Percentiles rank a stretch among this genome's conserved stretches.
phyloP scores from a whole-genome alignment of 2,797 vertebrate genomes.

The Danio aesculapii region DNA sequence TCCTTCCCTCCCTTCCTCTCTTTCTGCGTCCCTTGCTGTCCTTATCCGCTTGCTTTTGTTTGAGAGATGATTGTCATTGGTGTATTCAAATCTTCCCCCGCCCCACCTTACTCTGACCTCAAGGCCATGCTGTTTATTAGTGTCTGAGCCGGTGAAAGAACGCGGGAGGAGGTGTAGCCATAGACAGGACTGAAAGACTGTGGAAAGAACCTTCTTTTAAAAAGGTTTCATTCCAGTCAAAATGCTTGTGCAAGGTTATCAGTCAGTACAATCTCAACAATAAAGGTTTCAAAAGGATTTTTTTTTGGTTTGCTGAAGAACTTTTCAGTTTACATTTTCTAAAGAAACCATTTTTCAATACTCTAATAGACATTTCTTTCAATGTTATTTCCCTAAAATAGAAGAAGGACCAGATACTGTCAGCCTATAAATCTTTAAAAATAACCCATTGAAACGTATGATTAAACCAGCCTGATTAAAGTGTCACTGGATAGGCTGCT shows the following conservation, averaged over 20 bases:
- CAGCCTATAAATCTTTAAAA: no score
- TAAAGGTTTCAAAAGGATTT: not conserved
- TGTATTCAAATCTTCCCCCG: slow-evolving; percentile 64
- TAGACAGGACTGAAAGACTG: slow-evolving; percentile 32
- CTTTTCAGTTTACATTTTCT: not conserved
- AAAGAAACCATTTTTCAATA: not conserved
- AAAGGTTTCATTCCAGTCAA: not conserved
- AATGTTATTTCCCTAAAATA: no score
- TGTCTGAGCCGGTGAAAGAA: slow-evolving; percentile 58
- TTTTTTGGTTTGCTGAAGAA: not conserved
- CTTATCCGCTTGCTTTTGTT: slow-evolving; percentile 73
- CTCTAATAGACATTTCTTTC: no score
- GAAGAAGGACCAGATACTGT: no score
- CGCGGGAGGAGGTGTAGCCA: slow-evolving; percentile 24
- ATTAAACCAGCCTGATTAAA: no score
- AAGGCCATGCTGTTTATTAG: slow-evolving; percentile 74
- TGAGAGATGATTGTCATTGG: slow-evolving; percentile 68
- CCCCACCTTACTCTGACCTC: slow-evolving; percentile 59
- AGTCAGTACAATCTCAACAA: not conserved
- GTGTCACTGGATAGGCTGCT: no score
- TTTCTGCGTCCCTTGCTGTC: slow-evolving; percentile 62
- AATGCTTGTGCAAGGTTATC: not conserved
- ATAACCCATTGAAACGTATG: no score
- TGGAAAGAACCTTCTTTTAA: slow-evolving; percentile 8
- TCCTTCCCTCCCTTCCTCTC: slow-evolving; percentile 63